Evolutionary conservation across 2,797 vertebrate genomes (phyloP), one percentile per base, ranked within the genome.

Genomic region (Chelon labrosus): DNA sequence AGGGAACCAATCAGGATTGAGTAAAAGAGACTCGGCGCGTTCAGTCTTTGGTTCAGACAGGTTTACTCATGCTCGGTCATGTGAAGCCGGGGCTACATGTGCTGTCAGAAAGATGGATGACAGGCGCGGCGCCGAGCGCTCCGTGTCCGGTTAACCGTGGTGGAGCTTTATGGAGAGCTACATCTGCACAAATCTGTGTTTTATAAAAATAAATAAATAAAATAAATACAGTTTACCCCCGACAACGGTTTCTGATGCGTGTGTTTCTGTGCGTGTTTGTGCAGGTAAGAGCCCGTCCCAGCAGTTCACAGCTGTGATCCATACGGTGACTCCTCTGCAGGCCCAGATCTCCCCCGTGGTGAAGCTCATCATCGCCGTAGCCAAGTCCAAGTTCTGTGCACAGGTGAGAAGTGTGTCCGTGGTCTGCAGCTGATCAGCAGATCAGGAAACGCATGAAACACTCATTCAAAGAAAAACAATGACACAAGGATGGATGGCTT

Each of bases 311-410:
- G 94, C 94, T 37, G 92, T 94, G 83, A 93, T 96, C 88, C 94
- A 95, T 54, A 83, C 73, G 1, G 83, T 95, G 7, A 91, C 92
- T 20, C 93, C 94, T 56, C 93, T 95, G 72, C 94, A 94, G 92
- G 80, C 91, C 68, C 94, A 94, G 84, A 87, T 93, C 74, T 93
- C 94, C 73, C 95, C 95, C 2, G 90, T 95, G 75, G 78, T 95
- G 70, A 96, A 95, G 81, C 93, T 96, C 83, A 94, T 96, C 90
- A 92, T 94, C 22, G 94, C 94, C 3, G 93, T 95, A 57, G 93
- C 94, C 90, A 95, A 94, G 87, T 96, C 95, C 83, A 95, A 93
- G 89, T 95, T 94, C 90, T 96, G 94, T 91, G 91, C 92, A 83
- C 94, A 95, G 94, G 95, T 96, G 73, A 74, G 91, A 61, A 17